Percentiles rank a stretch among this genome's conserved stretches.
Conservation (phyloP, 2,888 invertebrate species). For the Lasioglossum malachurum region DNA sequence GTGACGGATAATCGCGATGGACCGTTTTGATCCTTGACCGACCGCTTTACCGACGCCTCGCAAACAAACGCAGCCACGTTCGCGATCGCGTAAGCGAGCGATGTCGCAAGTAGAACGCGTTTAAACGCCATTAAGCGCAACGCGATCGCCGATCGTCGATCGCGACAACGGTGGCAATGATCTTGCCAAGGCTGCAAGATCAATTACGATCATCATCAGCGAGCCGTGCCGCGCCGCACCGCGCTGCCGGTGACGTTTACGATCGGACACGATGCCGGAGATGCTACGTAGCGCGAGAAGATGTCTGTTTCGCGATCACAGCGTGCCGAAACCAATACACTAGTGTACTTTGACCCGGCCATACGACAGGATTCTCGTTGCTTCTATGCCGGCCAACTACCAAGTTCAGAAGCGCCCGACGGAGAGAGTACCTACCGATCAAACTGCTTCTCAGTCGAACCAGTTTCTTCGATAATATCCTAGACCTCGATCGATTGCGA, state of each 20-base stretch:
- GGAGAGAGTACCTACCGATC: background rate
- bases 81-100: background rate
- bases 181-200: slow-evolving; percentile 63
- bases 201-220: slow-evolving; percentile 47
- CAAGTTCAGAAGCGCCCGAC: background rate
- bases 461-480: slow-evolving; percentile 34
- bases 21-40: slow-evolving; percentile 21
- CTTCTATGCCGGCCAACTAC: background rate
- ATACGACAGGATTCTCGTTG: background rate
- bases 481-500: slow-evolving; percentile 31
- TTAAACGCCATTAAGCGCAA: slow-evolving; percentile 43
- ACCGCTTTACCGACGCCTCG: slow-evolving; percentile 7
- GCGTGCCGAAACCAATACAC: background rate
- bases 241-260: background rate
- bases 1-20: background rate
- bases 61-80: slow-evolving; percentile 3
- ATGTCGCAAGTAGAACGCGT: slow-evolving; percentile 29
- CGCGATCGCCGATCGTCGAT: slow-evolving; percentile 15
- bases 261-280: slow-evolving; percentile 12
- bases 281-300: background rate
- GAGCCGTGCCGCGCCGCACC: background rate
- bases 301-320: background rate
- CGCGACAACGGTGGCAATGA: slow-evolving; percentile 41
- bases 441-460: background rate
- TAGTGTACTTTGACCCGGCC: background rate